A percentile compares a stretch with the other conserved stretches of the same genome.
These are phyloP conservation scores for Crotophaga sulcirostris DNA, from an alignment of 2,113 vertebrate species.

Conservation along the genomic window DNA sequence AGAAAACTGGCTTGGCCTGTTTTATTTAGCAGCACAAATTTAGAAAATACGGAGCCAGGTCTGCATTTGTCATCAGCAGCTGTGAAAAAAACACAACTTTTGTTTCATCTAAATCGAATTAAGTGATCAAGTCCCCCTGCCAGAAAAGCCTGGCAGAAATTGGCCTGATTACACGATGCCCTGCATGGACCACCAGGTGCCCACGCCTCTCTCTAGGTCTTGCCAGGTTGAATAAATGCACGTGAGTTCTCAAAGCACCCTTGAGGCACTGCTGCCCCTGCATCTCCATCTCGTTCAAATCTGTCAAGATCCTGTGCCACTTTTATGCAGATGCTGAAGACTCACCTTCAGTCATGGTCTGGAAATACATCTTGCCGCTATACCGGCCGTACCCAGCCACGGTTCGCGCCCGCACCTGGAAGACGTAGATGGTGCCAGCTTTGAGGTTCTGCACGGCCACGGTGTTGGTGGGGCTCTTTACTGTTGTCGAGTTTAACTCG, in stretches of 20 bases:
- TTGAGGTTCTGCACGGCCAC: slow-evolving; percentile 87
- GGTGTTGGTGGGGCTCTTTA: slow-evolving; percentile 93
- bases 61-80: neutral
- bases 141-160: neutral
- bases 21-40: neutral
- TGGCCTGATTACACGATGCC: neutral
- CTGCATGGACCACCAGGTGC: neutral
- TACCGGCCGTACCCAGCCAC: slow-evolving; percentile 94
- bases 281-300: neutral
- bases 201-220: neutral
- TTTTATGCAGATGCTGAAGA: neutral
- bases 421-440: slow-evolving; percentile 93
- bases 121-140: neutral
- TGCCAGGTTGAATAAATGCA: neutral
- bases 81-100: neutral
- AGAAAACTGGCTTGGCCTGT: slow-evolving; percentile 18
- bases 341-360: slow-evolving; percentile 97
- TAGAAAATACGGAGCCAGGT: neutral
- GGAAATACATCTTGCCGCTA: slow-evolving; percentile 98
- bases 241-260: neutral
- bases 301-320: neutral
- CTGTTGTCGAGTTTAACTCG: slow-evolving; percentile 88
- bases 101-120: neutral
- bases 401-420: slow-evolving; percentile 94
- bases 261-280: neutral